Evolutionary conservation across 2,797 vertebrate genomes (phyloP).

Genomic region (Babyrousa celebensis): DNA sequence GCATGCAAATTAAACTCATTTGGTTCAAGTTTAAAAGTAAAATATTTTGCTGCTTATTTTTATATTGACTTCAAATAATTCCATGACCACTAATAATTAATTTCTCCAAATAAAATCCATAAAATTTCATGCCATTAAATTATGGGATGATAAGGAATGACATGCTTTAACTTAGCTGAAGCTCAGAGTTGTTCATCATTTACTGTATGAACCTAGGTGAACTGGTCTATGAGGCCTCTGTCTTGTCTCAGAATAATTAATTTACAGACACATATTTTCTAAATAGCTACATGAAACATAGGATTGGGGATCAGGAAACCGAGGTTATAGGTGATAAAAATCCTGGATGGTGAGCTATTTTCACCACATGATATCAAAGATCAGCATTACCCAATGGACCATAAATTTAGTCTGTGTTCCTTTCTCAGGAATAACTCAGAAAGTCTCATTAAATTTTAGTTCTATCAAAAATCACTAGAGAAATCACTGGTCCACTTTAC

Average conservation of each 20-base stretch:
- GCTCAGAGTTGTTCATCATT: constrained; percentile 17
- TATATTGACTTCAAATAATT: constrained; percentile 46
- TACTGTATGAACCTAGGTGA: background rate
- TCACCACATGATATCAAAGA: background rate
- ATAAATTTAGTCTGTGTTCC: background rate
- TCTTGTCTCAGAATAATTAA: constrained; percentile 24
- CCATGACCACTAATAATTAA: constrained; percentile 47
- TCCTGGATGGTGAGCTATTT: background rate
- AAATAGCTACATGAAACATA: background rate
- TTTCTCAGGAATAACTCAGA: background rate
- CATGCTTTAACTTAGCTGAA: constrained; percentile 44
- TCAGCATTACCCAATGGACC: background rate
- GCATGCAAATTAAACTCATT: constrained; percentile 75
- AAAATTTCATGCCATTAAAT: background rate
- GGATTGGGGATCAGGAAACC: background rate
- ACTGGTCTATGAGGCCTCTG: background rate
- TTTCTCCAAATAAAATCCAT: constrained; percentile 73
- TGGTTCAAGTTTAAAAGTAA: constrained; percentile 68
- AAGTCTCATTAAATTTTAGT: background rate
- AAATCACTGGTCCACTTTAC: background rate
- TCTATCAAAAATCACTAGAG: background rate
- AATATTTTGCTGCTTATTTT: constrained; percentile 70
- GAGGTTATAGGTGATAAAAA: background rate
- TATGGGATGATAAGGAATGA: background rate
- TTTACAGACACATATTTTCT: background rate